Percentiles rank a stretch among this genome's conserved stretches.
These are phyloP conservation scores for Anguilla rostrata DNA, from an alignment of 2,113 vertebrate genomes.

Conservation along the genomic window DNA sequence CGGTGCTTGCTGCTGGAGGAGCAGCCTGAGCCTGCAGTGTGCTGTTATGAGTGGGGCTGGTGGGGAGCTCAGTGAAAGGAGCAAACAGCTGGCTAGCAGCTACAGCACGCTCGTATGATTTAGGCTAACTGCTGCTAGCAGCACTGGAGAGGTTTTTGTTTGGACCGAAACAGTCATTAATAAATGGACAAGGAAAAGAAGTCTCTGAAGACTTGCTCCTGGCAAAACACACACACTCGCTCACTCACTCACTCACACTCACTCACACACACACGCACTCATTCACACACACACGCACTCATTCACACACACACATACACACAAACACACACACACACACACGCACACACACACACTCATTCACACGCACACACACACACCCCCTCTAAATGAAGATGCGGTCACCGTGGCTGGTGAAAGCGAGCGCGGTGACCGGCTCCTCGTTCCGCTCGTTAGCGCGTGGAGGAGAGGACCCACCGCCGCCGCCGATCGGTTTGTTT, in stretches of 20 bases:
- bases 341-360: background rate
- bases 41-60: too few species aligned
- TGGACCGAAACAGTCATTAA: too few species aligned
- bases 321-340: background rate
- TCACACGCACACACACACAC: background rate
- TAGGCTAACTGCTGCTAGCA: too few species aligned
- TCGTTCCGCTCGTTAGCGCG: background rate
- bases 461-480: background rate
- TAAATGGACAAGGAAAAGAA: too few species aligned
- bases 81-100: too few species aligned
- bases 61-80: too few species aligned
- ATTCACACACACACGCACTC: conserved; percentile 29
- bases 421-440: background rate
- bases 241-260: background rate
- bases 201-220: too few species aligned
- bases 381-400: background rate
- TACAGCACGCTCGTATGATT: too few species aligned
- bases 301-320: conserved; percentile 20
- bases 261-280: background rate
- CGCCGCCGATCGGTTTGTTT: background rate
- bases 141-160: too few species aligned
- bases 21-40: too few species aligned
- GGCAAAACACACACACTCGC: background rate
- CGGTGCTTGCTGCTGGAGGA: too few species aligned
- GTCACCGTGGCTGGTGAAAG: background rate